Evolutionary conservation across 1,140 invertebrate species (phyloP).

Genomic region (Linepithema humile): DNA sequence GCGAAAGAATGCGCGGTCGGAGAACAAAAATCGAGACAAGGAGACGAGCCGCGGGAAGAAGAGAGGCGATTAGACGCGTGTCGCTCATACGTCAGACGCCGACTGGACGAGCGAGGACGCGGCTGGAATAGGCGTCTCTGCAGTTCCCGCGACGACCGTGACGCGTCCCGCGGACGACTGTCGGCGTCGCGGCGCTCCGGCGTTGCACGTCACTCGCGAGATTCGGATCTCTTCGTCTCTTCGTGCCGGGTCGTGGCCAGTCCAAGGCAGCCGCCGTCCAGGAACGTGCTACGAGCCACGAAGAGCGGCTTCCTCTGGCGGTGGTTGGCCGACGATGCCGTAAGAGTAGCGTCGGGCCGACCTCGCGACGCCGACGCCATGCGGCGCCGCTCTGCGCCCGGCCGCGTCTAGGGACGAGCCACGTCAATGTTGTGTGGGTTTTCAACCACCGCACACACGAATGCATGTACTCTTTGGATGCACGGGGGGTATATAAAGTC

Average conservation of each 20-base stretch:
- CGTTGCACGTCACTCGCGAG: conserved; percentile 44
- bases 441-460: conserved; percentile 58
- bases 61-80: conserved; percentile 11
- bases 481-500: conserved; percentile 66
- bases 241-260: conserved; percentile 10
- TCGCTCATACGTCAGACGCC: conserved; percentile 51
- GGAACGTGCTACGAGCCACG: conserved; percentile 22
- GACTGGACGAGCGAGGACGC: conserved; percentile 45
- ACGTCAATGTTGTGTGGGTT: conserved; percentile 54
- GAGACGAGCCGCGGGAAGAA: not conserved
- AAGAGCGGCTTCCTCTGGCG: conserved; percentile 57
- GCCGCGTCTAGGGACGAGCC: conserved; percentile 62
- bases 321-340: conserved; percentile 46
- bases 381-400: conserved; percentile 77
- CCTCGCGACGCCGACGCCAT: conserved; percentile 78
- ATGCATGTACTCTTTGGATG: conserved; percentile 39
- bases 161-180: conserved; percentile 76
- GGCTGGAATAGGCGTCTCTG: conserved; percentile 27
- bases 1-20: conserved; percentile 3
- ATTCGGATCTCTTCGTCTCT: conserved; percentile 39
- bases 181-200: conserved; percentile 68
- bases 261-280: not conserved
- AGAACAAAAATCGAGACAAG: conserved; percentile 28
- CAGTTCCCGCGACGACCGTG: conserved; percentile 57
- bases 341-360: conserved; percentile 49